These are phyloP conservation scores for Rhabditoides inermis DNA, from an alignment of 2,888 invertebrate species.

Conservation along the genomic window DNA sequence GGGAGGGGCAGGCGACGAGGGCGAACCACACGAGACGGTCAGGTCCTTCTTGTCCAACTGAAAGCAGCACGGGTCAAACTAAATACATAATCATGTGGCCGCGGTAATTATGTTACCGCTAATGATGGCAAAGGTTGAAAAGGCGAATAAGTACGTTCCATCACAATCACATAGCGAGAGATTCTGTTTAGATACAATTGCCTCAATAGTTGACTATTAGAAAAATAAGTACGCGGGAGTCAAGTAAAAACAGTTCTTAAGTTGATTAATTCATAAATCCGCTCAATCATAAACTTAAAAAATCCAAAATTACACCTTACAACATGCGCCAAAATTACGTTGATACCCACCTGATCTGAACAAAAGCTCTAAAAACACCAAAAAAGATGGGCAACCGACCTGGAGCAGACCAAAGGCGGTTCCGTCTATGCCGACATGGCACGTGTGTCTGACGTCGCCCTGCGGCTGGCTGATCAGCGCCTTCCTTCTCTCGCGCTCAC, in stretches of 20 bases:
- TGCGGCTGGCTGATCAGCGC: slow-evolving; percentile 86
- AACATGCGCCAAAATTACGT: too few relatives aligned
- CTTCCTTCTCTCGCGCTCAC: slow-evolving; percentile 34
- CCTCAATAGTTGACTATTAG: too few relatives aligned
- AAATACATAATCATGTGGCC: too few relatives aligned
- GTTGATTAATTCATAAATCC: too few relatives aligned
- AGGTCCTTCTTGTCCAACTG: slow-evolving; percentile 37
- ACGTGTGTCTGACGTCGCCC: slow-evolving; percentile 89
- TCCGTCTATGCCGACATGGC: slow-evolving; percentile 90
- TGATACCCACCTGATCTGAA: too few relatives aligned
- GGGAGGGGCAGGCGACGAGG: slow-evolving; percentile 19
- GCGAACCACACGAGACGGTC: slow-evolving; percentile 21
- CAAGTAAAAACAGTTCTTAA: too few relatives aligned
- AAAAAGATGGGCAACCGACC: slow-evolving; percentile 36
- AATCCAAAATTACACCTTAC: too few relatives aligned
- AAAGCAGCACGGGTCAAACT: too few relatives aligned
- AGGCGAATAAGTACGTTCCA: neutral
- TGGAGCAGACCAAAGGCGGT: slow-evolving; percentile 87
- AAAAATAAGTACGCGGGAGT: too few relatives aligned
- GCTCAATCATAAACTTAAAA: too few relatives aligned
- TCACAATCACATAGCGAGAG: neutral
- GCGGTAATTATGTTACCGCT: too few relatives aligned
- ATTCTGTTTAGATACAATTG: neutral
- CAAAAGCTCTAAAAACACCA: neutral
- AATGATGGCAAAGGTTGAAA: too few relatives aligned